These are phyloP conservation scores for Nebria salina DNA, from an alignment of 2,888 invertebrate genomes.

Conservation along the genomic window DNA sequence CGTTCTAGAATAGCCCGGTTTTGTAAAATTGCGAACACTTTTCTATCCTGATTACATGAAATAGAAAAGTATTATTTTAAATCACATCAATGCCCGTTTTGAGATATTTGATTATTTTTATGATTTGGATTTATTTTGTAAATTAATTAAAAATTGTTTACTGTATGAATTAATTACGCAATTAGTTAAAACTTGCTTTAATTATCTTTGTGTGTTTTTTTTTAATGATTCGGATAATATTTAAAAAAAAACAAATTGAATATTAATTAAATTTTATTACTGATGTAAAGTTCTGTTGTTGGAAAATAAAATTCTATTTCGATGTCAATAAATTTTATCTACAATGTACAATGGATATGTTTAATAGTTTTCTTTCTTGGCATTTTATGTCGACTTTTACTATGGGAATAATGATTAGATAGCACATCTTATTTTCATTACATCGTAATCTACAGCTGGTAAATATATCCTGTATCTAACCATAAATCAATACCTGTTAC, in stretches of 20 bases:
- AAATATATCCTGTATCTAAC: conserved; percentile 13
- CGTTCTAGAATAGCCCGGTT: too few species aligned
- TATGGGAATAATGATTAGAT: conserved; percentile 45
- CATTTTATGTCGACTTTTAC: conserved; percentile 41
- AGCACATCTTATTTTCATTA: conserved; percentile 45
- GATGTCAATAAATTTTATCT: conserved; percentile 44
- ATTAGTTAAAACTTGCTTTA: too few species aligned
- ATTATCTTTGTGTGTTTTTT: too few species aligned
- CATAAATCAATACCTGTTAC: conserved; percentile 39
- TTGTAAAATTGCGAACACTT: too few species aligned
- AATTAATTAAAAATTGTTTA: too few species aligned
- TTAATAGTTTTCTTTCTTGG: conserved; percentile 37
- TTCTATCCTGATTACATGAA: too few species aligned
- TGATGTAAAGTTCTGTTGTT: conserved; percentile 36
- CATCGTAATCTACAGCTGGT: conserved; percentile 32
- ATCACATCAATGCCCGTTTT: too few species aligned
- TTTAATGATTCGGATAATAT: neutral
- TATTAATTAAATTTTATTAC: conserved; percentile 4
- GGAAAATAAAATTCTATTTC: conserved; percentile 23
- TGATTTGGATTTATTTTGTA: too few species aligned
- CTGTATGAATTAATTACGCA: too few species aligned
- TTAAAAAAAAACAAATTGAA: neutral
- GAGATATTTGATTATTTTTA: too few species aligned
- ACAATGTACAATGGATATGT: conserved; percentile 39
- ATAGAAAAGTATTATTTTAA: too few species aligned